Evolutionary conservation across 1,140 invertebrate genomes (phyloP), one percentile per base, ranked within the genome.

Genomic region (Polypedilum pembai): DNA sequence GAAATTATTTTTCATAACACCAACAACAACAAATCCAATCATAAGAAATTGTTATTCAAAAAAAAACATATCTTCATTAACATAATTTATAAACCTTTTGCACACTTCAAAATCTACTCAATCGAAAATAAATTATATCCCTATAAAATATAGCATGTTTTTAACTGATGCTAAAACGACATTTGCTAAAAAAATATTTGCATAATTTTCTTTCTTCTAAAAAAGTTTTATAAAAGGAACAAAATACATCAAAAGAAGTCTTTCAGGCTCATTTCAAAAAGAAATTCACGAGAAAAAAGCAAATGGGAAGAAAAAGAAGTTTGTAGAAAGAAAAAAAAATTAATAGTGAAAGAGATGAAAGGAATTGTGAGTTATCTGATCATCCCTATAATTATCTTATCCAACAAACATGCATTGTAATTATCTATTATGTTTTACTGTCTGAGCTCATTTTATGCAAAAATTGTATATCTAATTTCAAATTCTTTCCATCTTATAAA

Each of bases 361-460:
- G 24, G 45, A 56, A 56, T 56, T n/a, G 45, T 12, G n/a, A 10
- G 41, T 45, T 45, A 45, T 45, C 41, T 45, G 41, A 56, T 56
- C 45, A n/a, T 56, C 45, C 41, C 45, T 56, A 56, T 56, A 56
- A 56, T 56, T 56, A 56, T 56, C 45, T 56, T 15, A 56, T 56
- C 45, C 45, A 56, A n/a, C 45, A 56, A 56, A n/a, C 45, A 56
- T 56, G 45, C 45, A 56, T 56, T 56, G n/a, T 56, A 56, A 56
- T 56, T 56, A 56, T 56, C 45, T 56, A 56, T 56, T 56, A 56
- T 56, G 45, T 56, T 33, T 33, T 56, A 15, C 45, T 56, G 45
- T 56, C 45, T 56, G 45, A 56, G 45, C 45, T 56, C 12, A 56
- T 56, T 56, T 56, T 56, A 56, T 56, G 45, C 45, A 56, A 56